Evolutionary conservation across 2,113 vertebrate species (phyloP).

Genomic region (Rafetus swinhoei): DNA sequence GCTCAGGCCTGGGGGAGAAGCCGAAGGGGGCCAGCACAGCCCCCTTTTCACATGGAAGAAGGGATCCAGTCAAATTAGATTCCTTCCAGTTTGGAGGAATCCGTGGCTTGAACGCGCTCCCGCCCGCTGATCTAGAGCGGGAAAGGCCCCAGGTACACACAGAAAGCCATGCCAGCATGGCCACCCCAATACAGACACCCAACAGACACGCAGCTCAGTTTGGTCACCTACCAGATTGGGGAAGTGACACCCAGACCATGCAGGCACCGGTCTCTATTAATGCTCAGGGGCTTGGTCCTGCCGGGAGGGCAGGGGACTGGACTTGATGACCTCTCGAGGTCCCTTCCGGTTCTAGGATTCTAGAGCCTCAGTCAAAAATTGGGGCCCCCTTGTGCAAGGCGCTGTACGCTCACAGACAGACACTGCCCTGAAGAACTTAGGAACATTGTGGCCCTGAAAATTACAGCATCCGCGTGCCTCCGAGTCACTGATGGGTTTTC

Average conservation of each 20-base stretch:
- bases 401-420: background rate
- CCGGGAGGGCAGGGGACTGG: too few species aligned
- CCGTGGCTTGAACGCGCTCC: background rate
- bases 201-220: background rate
- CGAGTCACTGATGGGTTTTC: background rate
- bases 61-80: background rate
- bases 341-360: too few species aligned
- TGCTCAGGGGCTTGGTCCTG: too few species aligned
- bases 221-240: background rate
- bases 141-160: background rate
- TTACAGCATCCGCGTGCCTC: background rate
- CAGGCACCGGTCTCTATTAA: background rate
- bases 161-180: background rate
- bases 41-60: background rate
- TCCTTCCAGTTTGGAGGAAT: background rate
- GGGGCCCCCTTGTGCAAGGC: background rate
- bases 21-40: background rate
- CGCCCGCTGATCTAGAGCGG: background rate
- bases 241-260: background rate
- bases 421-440: background rate
- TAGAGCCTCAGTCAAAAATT: background rate
- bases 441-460: too few species aligned
- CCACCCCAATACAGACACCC: background rate
- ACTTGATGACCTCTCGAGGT: too few species aligned
- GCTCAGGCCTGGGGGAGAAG: background rate